Base-by-base conservation (phyloP, 2,888 invertebrate species). In the Melanchra persicariae region DNA sequence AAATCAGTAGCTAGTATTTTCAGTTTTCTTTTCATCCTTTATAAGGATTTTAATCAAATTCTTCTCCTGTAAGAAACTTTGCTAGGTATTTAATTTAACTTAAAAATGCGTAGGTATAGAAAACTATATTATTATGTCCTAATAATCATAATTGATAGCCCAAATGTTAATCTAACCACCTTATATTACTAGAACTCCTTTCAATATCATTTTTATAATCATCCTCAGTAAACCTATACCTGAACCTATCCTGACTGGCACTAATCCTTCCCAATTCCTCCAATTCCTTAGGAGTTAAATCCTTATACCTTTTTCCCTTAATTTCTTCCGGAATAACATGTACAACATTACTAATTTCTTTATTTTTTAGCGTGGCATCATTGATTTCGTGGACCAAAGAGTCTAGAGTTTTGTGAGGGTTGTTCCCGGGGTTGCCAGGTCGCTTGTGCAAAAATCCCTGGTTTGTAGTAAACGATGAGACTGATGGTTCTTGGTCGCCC, bases 401-500 rank as follows among this genome's bases (percentile, higher is more conserved):
- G 89, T 94, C 93, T 74, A 96, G 82, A 68, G 92, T 89, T 78
- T 90, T 86, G 67, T 94, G 93, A 0, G 95, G 86, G 7, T 92
- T 91, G 83, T 93, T 93, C 6, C 90, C 90, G 0, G 91, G 89
- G 88, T 93, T 92, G 85, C 91, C 90, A 81, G 92, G 89, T 2
- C 92, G 87, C 62, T 91, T 92, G 84, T 93, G 94, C 3, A 95
- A 82, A 77, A 94, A 87, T 8, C 95, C 95, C 57, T 89, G 88
- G 59, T 89, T 91, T 84, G 81, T 37, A 15, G 55, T 89, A 37
- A 88, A 87, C 0, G 85, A 74, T 2, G 83, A 69, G 0, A 78
- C 74, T 17, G 77, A 70, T 2, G 81, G 74, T 12, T 87, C 81
- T 9, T 84, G 66, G 54, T 87, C 88, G 17, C 82, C 62, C 0